A percentile compares a stretch with the other conserved stretches of the same genome.
These are phyloP conservation scores for Psephotus haematonotus DNA, from an alignment of 2,113 vertebrate species.

Conservation along the genomic window DNA sequence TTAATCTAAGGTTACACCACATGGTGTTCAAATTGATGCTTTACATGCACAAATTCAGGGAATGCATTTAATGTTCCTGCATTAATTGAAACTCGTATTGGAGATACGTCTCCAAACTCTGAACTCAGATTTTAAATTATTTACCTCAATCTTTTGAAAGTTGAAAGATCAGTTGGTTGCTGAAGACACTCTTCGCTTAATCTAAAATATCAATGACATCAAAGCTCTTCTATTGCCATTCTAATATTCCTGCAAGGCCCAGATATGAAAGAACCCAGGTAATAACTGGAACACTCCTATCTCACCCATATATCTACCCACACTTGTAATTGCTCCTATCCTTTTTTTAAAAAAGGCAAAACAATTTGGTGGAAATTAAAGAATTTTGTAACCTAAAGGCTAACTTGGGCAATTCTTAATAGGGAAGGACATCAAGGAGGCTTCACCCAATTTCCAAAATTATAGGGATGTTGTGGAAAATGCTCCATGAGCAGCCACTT, in stretches of 20 bases:
- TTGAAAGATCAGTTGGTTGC: not conserved
- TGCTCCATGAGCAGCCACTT: not conserved
- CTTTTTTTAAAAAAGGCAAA: no score
- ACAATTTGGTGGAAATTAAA: not conserved
- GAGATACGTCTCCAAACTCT: not conserved
- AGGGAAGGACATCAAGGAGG: not conserved
- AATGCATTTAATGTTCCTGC: not conserved
- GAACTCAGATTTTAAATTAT: not conserved
- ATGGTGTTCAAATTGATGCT: not conserved
- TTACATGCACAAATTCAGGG: not conserved
- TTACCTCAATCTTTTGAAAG: not conserved
- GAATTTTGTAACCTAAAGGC: not conserved
- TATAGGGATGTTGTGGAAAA: not conserved
- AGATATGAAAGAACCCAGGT: not conserved
- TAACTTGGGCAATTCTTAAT: not conserved
- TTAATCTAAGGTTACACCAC: not conserved
- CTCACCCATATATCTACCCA: not conserved
- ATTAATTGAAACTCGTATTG: not conserved
- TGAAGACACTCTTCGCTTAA: not conserved
- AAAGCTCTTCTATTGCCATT: not conserved
- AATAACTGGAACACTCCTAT: not conserved
- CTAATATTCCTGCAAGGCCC: not conserved
- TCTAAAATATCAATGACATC: not conserved
- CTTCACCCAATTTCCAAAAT: not conserved
- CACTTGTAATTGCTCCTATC: not conserved